These are phyloP conservation scores for Poecilia latipinna DNA, from an alignment of 2,113 vertebrate species.

Conservation along the genomic window DNA sequence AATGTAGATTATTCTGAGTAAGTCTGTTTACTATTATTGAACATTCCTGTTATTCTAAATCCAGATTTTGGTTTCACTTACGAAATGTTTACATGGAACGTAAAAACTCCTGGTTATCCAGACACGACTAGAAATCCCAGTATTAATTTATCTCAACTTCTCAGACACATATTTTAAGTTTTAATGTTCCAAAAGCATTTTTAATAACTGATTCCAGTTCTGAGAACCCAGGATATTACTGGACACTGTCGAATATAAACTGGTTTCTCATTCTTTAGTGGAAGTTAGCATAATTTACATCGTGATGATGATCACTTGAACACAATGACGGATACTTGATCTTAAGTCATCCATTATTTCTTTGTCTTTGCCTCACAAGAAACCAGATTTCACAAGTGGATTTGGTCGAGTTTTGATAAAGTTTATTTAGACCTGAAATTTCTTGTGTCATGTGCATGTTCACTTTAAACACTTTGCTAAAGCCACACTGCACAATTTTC, in stretches of 20 bases:
- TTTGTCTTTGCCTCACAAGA: no score
- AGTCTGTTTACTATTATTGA: neutral
- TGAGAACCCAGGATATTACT: neutral
- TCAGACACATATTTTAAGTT: no score
- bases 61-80: neutral
- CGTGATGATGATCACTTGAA: neutral
- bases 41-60: neutral
- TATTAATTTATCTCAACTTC: neutral
- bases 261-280: neutral
- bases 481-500: neutral
- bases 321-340: neutral
- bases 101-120: neutral
- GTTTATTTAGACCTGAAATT: neutral
- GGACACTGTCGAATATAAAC: neutral
- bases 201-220: neutral
- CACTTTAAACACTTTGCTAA: neutral
- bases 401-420: neutral
- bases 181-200: no score
- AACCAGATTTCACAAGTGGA: no score
- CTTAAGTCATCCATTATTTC: no score
- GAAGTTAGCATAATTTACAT: neutral
- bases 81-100: neutral
- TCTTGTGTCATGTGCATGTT: neutral
- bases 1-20: neutral
- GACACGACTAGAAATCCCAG: neutral